phyloP scores from a whole-genome alignment of 2,113 vertebrate species.

The Salminus brasiliensis region DNA sequence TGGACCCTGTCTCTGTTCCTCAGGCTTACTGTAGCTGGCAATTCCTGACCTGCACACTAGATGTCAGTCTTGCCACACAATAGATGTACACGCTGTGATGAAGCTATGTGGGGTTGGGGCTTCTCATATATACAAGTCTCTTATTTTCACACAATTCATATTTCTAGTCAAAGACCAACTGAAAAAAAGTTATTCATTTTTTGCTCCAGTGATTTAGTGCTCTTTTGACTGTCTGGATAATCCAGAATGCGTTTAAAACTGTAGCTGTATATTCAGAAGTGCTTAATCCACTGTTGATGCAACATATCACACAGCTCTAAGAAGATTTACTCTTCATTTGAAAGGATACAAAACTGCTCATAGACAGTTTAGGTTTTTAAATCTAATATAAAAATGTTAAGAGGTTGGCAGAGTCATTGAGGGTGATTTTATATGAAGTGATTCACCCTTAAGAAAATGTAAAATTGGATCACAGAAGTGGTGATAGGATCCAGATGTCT shows the following conservation, averaged over 20 bases:
- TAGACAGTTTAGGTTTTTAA: too few species aligned
- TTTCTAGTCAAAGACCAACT: neutral
- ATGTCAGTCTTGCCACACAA: slow-evolving; percentile 41
- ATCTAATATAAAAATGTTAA: too few species aligned
- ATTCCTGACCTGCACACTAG: slow-evolving; percentile 29
- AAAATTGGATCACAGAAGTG: too few species aligned
- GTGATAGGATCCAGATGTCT: too few species aligned
- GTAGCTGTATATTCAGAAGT: neutral
- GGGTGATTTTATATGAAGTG: too few species aligned
- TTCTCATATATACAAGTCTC: neutral
- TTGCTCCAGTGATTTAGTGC: neutral
- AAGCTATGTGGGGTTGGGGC: neutral
- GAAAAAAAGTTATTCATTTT: neutral
- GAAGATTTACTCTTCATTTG: neutral
- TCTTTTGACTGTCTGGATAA: neutral
- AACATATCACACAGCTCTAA: neutral
- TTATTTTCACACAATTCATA: neutral
- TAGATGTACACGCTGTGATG: slow-evolving; percentile 7
- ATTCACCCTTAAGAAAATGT: too few species aligned
- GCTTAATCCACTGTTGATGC: neutral
- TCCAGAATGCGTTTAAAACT: neutral
- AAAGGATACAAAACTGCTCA: neutral
- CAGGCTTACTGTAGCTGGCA: too few species aligned
- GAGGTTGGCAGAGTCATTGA: too few species aligned
- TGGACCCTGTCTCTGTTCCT: too few species aligned